Evolutionary conservation across 1,140 invertebrate genomes (phyloP), one percentile per base, ranked within the genome.

Genomic region (Orius insidiosus): DNA sequence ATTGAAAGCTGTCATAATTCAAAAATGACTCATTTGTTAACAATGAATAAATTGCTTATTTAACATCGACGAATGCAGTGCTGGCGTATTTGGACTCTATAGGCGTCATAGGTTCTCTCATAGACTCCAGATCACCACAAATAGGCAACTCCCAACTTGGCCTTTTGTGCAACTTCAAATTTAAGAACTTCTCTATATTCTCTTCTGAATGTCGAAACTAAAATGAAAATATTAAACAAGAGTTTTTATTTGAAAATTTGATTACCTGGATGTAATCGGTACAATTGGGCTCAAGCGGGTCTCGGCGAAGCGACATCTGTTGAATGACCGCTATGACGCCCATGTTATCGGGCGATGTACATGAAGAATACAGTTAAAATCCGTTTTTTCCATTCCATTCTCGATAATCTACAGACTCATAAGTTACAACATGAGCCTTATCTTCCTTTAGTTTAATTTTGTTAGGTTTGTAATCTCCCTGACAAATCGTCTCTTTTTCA

Each of bases 191-290:
- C n/a, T 13, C 41, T 15, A 45, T 11, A n/a, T 14, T 14, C 18
- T 41, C 41, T 30, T 34, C 19, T 14, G n/a, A 41, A 11, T 18
- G 30, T 42, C 33, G 41, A 13, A 41, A 48, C 47, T n/a, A n/a
- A n/a, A n/a, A n/a, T 18, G 34, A 35, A n/a, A n/a, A n/a, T n/a
- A n/a, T n/a, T n/a, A n/a, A n/a, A n/a, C n/a, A n/a, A n/a, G n/a
- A n/a, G n/a, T n/a, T n/a, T n/a, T n/a, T n/a, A n/a, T n/a, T n/a
- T n/a, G n/a, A n/a, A n/a, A n/a, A n/a, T n/a, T n/a, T n/a, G n/a
- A n/a, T 52, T 46, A 56, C 55, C 54, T 58, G 53, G 8, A 58
- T 51, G 34, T 52, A 58, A 45, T 58, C 56, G 7, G 56, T 56
- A 39, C 56, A 58, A 36, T 55, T 47, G 31, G 43, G 41, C 7